phyloP scores from a whole-genome alignment of 2,113 vertebrate genomes.

The Cariama cristata region DNA sequence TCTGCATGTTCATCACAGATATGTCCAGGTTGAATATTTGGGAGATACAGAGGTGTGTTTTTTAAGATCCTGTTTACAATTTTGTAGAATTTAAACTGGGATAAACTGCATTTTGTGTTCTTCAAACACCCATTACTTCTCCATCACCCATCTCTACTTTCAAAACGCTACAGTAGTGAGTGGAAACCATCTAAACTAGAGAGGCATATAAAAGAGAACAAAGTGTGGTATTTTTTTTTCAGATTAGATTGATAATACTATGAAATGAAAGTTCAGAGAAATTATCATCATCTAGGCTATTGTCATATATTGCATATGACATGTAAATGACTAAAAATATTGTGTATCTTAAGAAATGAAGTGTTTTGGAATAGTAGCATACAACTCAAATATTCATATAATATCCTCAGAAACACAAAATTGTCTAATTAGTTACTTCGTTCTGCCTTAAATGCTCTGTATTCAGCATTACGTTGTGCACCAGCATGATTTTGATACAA shows the following conservation, averaged over 20 bases:
- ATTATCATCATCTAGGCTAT: not conserved
- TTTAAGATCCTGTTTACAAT: not conserved
- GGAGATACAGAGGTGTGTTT: not conserved
- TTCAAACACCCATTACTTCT: not conserved
- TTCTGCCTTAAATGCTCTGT: not conserved
- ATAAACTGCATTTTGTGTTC: not conserved
- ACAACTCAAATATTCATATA: not conserved
- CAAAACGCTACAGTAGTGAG: not conserved
- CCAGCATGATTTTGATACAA: not conserved
- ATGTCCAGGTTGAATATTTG: not conserved
- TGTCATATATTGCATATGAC: not conserved
- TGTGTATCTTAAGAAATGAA: not conserved
- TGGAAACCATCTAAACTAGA: not conserved
- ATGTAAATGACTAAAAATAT: not conserved
- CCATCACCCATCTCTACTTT: not conserved
- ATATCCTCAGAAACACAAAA: not conserved
- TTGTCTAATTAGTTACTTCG: not conserved
- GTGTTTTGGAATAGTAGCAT: not conserved
- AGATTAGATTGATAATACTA: not conserved
- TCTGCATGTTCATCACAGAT: not conserved
- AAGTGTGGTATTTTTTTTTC: not conserved
- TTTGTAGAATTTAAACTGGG: not conserved
- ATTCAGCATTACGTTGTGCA: not conserved
- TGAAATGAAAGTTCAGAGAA: not conserved
- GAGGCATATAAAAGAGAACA: not conserved